A percentile compares a stretch with the other conserved stretches of the same genome.
These are phyloP conservation scores for Latrodectus geometricus DNA, from an alignment of 1,140 invertebrate species.

Conservation along the genomic window DNA sequence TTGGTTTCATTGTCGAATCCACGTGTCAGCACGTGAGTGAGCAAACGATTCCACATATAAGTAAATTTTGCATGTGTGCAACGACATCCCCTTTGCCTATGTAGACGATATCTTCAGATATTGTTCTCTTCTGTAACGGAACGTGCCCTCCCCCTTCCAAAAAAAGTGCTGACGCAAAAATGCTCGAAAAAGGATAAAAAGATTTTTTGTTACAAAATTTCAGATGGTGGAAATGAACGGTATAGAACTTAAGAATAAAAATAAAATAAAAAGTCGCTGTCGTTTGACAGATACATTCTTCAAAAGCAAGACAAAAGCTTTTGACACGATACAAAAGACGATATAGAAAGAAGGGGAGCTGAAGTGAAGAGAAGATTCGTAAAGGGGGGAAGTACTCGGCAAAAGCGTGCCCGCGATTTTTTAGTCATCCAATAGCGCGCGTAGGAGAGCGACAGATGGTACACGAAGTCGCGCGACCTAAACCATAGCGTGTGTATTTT, in stretches of 20 bases:
- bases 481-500: not conserved
- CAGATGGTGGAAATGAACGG: slow-evolving; percentile 31
- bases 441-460: slow-evolving; percentile 26
- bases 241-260: not conserved
- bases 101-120: not conserved
- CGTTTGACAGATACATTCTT: slow-evolving; percentile 22
- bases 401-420: slow-evolving; percentile 20
- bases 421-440: not conserved
- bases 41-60: not conserved
- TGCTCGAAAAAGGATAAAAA: not conserved
- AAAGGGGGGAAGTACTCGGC: not conserved
- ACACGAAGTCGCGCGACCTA: slow-evolving; percentile 28
- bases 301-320: slow-evolving; percentile 32
- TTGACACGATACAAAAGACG: slow-evolving; percentile 18
- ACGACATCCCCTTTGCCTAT: not conserved
- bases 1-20: not conserved
- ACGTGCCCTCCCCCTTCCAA: not conserved
- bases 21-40: slow-evolving; percentile 30
- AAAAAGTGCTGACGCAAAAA: slow-evolving; percentile 20
- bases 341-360: slow-evolving; percentile 15
- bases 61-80: slow-evolving; percentile 5
- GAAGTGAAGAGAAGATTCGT: slow-evolving; percentile 16
- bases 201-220: not conserved
- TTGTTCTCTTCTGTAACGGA: slow-evolving; percentile 31
- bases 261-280: not conserved